Conservation (phyloP, 2,888 invertebrate genomes). For the Hedya salicella region DNA sequence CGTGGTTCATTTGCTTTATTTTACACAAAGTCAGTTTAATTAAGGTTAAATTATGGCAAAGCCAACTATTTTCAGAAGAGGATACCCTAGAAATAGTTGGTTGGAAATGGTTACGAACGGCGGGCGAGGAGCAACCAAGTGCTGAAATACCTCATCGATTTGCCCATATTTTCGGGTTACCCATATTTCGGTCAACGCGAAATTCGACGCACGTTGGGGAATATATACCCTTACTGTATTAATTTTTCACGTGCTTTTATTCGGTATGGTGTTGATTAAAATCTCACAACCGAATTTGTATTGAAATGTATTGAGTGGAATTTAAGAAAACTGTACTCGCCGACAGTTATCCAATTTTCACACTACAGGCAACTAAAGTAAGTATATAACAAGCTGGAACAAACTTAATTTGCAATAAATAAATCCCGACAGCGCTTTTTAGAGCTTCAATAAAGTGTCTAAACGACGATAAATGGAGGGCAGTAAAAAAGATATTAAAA, state of each 20-base stretch:
- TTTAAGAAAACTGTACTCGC: neutral
- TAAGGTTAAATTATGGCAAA: neutral
- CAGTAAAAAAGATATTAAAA: too few species aligned
- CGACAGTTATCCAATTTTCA: neutral
- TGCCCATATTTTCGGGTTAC: constrained; percentile 1
- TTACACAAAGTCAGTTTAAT: constrained; percentile 3
- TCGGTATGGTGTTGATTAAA: neutral
- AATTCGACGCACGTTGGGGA: constrained; percentile 25
- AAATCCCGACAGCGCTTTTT: too few species aligned
- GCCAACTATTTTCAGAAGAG: constrained; percentile 2
- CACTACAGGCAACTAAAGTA: too few species aligned
- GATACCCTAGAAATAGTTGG: too few species aligned
- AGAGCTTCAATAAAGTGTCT: too few species aligned
- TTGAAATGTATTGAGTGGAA: neutral
- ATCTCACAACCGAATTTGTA: neutral
- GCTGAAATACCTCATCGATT: constrained; percentile 37
- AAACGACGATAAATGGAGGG: too few species aligned
- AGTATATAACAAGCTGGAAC: too few species aligned
- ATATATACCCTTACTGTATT: constrained; percentile 13
- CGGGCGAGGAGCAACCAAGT: constrained; percentile 30
- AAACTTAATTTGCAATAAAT: too few species aligned
- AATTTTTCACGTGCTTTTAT: constrained; percentile 22
- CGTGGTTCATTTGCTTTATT: neutral
- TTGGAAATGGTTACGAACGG: constrained; percentile 6
- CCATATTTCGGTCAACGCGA: constrained; percentile 36